These are phyloP conservation scores for Nomada ferruginata DNA, from an alignment of 2,888 invertebrate genomes.

Conservation along the genomic window DNA sequence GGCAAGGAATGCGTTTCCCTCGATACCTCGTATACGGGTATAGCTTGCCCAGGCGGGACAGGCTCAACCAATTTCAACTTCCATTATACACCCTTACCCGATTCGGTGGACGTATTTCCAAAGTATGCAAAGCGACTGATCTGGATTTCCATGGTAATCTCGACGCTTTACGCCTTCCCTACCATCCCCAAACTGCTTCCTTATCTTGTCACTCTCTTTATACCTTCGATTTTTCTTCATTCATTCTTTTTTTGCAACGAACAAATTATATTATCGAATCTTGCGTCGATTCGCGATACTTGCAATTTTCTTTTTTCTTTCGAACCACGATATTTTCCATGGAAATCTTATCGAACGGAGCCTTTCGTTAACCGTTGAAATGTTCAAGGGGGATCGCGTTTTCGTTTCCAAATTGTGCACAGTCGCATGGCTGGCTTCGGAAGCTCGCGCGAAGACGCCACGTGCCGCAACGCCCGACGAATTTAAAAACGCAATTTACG, in stretches of 20 bases:
- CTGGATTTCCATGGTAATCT: slow-evolving; percentile 61
- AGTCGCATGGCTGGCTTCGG: slow-evolving; percentile 57
- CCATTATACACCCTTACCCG: slow-evolving; percentile 82
- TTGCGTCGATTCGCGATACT: no score
- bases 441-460: slow-evolving; percentile 70
- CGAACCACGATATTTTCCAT: not conserved
- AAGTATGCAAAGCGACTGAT: slow-evolving; percentile 71
- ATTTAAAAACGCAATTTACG: slow-evolving; percentile 83
- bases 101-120: slow-evolving; percentile 78
- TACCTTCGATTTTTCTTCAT: not conserved
- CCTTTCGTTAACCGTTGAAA: no score
- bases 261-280: not conserved
- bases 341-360: not conserved
- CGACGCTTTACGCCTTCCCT: slow-evolving; percentile 45
- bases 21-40: slow-evolving; percentile 78
- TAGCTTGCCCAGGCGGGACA: slow-evolving; percentile 82
- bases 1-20: slow-evolving; percentile 83
- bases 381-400: not conserved
- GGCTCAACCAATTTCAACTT: slow-evolving; percentile 84
- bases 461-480: slow-evolving; percentile 75
- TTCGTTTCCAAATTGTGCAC: not conserved
- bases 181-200: not conserved
- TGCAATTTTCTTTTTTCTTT: not conserved
- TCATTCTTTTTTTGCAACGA: not conserved
- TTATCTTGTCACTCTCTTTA: not conserved